A percentile compares a stretch with the other conserved stretches of the same genome.
phyloP scores from a whole-genome alignment of 2,888 invertebrate species.

The Vanessa cardui region DNA sequence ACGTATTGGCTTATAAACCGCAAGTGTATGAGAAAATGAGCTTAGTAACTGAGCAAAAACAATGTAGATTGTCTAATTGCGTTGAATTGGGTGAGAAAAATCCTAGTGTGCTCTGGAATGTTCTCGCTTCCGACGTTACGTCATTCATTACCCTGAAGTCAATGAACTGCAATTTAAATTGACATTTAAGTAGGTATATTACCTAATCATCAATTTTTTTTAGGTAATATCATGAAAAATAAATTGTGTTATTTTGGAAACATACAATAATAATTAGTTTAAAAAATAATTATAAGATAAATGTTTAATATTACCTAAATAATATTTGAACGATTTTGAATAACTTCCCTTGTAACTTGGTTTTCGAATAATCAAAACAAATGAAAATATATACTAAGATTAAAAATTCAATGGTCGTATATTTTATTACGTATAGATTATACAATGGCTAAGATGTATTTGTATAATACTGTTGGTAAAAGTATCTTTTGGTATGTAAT shows the following conservation, averaged over 20 bases:
- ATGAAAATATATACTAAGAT: neutral
- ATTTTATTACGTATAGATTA: neutral
- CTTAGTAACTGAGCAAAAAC: slow-evolving; percentile 50
- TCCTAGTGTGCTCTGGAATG: slow-evolving; percentile 55
- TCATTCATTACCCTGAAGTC: slow-evolving; percentile 52
- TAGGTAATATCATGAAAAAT: neutral
- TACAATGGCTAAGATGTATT: neutral
- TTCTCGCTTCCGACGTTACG: slow-evolving; percentile 55
- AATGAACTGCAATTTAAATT: slow-evolving; percentile 51
- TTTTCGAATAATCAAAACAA: neutral
- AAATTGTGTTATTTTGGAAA: too few relatives aligned
- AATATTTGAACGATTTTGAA: too few relatives aligned
- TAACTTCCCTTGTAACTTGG: neutral
- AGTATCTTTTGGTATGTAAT: too few relatives aligned
- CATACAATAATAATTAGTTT: too few relatives aligned
- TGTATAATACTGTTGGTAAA: too few relatives aligned
- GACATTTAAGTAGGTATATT: slow-evolving; percentile 17
- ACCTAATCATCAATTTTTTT: neutral
- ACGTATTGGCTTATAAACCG: slow-evolving; percentile 38
- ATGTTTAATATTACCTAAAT: too few relatives aligned
- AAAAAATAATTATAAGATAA: too few relatives aligned
- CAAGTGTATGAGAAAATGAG: slow-evolving; percentile 16
- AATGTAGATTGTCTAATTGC: slow-evolving; percentile 64
- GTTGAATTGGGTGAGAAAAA: slow-evolving; percentile 66
- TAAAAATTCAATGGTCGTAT: neutral